Conservation (phyloP, 1,140 invertebrate species). For the Manduca sexta region DNA sequence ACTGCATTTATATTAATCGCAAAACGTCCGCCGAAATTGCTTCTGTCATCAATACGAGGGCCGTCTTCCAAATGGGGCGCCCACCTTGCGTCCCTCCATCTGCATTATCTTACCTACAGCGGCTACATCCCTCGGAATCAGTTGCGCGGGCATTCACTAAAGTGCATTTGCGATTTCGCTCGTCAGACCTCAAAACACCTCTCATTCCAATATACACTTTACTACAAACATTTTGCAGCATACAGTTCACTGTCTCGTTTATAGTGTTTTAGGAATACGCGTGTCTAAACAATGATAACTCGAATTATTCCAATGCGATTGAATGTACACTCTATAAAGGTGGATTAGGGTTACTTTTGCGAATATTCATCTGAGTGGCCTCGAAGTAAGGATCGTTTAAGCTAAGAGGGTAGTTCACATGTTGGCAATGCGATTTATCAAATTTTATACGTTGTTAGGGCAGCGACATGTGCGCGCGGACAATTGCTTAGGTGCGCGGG, state of each 20-base stretch:
- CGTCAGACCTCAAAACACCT: neutral
- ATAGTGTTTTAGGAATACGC: slow-evolving; percentile 17
- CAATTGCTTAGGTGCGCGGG: slow-evolving; percentile 41
- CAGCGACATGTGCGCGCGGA: slow-evolving; percentile 66
- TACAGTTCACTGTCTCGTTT: slow-evolving; percentile 5
- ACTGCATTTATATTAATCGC: slow-evolving; percentile 65
- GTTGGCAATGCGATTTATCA: slow-evolving; percentile 69
- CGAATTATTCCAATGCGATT: slow-evolving; percentile 17
- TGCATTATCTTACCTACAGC: slow-evolving; percentile 65
- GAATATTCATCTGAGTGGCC: slow-evolving; percentile 3
- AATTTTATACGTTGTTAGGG: slow-evolving; percentile 62
- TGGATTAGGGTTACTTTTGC: slow-evolving; percentile 9
- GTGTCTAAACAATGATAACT: slow-evolving; percentile 46
- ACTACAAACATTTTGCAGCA: slow-evolving; percentile 5
- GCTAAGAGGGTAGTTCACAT: slow-evolving; percentile 69
- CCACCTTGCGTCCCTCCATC: slow-evolving; percentile 30
- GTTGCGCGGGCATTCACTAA: slow-evolving; percentile 55
- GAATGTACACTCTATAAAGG: slow-evolving; percentile 7
- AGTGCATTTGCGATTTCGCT: slow-evolving; percentile 46
- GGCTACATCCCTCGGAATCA: slow-evolving; percentile 53
- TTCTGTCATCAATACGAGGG: slow-evolving; percentile 50
- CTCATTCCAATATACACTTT: slow-evolving; percentile 16
- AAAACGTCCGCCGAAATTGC: slow-evolving; percentile 53
- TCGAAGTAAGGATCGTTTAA: slow-evolving; percentile 52
- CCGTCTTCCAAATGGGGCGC: slow-evolving; percentile 22